Conservation (phyloP, 1,140 invertebrate species). For the Triops cancriformis region DNA sequence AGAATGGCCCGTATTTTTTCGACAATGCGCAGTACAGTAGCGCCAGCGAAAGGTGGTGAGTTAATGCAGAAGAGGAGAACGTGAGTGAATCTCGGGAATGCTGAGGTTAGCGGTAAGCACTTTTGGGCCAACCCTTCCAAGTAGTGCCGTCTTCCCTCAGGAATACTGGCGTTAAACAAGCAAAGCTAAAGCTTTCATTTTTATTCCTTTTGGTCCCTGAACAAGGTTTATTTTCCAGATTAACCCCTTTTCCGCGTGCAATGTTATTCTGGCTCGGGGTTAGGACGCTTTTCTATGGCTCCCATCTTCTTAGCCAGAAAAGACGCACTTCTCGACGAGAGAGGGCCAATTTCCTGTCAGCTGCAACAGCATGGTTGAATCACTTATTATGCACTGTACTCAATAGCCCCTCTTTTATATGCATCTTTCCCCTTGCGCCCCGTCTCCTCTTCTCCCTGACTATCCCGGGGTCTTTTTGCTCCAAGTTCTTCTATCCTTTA, state of each 20-base stretch:
- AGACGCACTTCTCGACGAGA: not conserved
- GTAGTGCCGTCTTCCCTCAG: not conserved
- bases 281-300: not conserved
- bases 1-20: no score
- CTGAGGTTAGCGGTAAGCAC: no score
- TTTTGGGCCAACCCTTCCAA: no score
- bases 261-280: not conserved
- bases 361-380: slow-evolving; percentile 4
- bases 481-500: not conserved
- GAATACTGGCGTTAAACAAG: not conserved
- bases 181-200: not conserved
- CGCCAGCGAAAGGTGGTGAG: no score
- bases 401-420: slow-evolving; percentile 8
- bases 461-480: not conserved
- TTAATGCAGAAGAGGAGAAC: no score
- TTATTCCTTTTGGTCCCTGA: not conserved
- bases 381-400: slow-evolving; percentile 10
- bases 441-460: not conserved
- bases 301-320: not conserved
- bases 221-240: slow-evolving; percentile 5
- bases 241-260: slow-evolving; percentile 2
- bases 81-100: no score
- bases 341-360: slow-evolving; percentile 12
- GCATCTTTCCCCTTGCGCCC: not conserved
- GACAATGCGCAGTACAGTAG: no score